Evolutionary conservation across 64 coral and sea anemone species (phyloP), one percentile per base, ranked within the genome.

Genomic region (Montipora foliosa): DNA sequence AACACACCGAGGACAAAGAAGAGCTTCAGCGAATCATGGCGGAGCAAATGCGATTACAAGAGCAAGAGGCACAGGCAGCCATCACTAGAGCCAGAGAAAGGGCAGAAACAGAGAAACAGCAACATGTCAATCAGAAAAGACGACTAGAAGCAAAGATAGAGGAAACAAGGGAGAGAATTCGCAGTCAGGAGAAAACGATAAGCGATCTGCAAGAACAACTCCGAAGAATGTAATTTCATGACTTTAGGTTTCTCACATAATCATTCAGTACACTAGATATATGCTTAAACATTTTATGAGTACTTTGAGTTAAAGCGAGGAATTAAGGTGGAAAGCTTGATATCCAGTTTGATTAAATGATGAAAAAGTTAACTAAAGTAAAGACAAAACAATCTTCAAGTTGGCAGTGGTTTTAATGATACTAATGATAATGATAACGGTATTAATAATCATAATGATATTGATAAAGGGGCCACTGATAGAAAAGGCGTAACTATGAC

Each of bases 111-210:
- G 81, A 83, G 21, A 83, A 47, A 44, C 12, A 67, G 25, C 25
- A 25, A 83, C n/a, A 83, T 47, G n/a, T 67, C 11, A 37, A 37
- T 15, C 81, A 83, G 14, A 60, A 67, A 83, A 83, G 81, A 83
- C 25, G 67, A 17, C 15, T 83, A 19, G 12, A 83, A 83, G 25
- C 81, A 46, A 24, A 47, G 59, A 83, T 83, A 66, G 81, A 83
- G 22, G 1, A 29, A 19, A 53, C 60, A 16, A 67, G 20, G 37
- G 37, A 62, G 19, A 83, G 29, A 46, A 12, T 67, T 14, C 22
- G 44, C 7, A 37, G 47, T 62, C 58, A 83, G 1, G 6, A 83
- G 6, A 8, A 12, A 44, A 67, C 81, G 15, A 83, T 83, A 14
- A 67, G 47, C 13, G 47, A 47, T 67, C 81, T 83, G 14, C 60